These are phyloP conservation scores for Archocentrus centrarchus DNA, from an alignment of 2,113 vertebrate genomes.

Conservation along the genomic window DNA sequence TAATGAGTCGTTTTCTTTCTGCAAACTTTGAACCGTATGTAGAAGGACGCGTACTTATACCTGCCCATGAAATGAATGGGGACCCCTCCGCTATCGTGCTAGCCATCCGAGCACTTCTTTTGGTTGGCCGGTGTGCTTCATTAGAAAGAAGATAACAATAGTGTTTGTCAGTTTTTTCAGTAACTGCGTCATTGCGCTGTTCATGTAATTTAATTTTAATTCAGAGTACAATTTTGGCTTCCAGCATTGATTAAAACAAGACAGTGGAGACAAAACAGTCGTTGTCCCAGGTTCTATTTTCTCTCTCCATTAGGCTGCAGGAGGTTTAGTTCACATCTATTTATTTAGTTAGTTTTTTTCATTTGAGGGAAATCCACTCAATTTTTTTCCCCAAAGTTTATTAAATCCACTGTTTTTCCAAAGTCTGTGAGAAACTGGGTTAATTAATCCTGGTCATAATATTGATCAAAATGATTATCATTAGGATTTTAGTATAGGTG, in stretches of 20 bases:
- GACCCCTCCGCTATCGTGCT: not conserved
- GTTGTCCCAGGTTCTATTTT: not conserved
- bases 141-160: not conserved
- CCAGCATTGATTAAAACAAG: not conserved
- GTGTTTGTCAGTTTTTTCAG: not conserved
- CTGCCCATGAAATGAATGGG: not conserved
- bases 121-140: not conserved
- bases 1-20: not conserved
- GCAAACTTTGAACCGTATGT: not conserved
- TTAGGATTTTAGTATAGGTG: not conserved
- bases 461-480: not conserved
- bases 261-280: rapidly evolving
- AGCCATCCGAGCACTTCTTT: not conserved
- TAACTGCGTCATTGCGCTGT: not conserved
- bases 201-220: not conserved
- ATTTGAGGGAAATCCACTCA: too few species aligned
- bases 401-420: not conserved
- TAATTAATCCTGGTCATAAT: not conserved
- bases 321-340: not conserved
- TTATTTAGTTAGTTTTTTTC: not conserved
- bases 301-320: not conserved
- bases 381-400: not conserved
- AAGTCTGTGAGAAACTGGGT: too few species aligned
- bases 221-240: not conserved
- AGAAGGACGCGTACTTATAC: not conserved